Evolutionary conservation across 2,888 invertebrate species (phyloP).

Genomic region (Dicyrtoma fusca): DNA sequence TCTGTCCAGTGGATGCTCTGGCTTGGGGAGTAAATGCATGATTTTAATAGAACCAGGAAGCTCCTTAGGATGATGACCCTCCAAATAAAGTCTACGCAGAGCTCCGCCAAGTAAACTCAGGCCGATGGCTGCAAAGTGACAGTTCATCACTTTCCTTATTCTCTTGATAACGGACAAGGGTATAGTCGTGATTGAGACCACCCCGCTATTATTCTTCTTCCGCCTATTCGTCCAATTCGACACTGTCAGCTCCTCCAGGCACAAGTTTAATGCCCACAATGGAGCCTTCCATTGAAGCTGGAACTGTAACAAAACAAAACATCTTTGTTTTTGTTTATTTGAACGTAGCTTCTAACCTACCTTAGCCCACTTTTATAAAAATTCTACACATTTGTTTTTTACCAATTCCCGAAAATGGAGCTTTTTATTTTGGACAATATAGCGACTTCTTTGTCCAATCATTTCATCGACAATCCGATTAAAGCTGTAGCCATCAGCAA

Average conservation of each 20-base stretch:
- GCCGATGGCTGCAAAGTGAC: constrained; percentile 51
- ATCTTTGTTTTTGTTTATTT: too few species aligned
- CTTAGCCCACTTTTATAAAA: too few species aligned
- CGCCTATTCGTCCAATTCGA: constrained; percentile 38
- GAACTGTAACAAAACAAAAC: too few species aligned
- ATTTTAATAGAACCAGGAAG: constrained; percentile 22
- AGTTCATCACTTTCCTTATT: constrained; percentile 36
- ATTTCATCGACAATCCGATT: constrained; percentile 46
- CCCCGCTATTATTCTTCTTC: constrained; percentile 35
- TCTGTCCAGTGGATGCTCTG: constrained; percentile 25
- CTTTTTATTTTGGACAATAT: constrained; percentile 38
- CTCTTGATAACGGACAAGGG: constrained; percentile 36
- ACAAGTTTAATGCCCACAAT: constrained; percentile 7
- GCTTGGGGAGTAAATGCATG: constrained; percentile 35
- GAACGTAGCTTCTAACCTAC: too few species aligned
- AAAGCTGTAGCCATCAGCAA: constrained; percentile 50
- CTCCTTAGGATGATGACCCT: neutral
- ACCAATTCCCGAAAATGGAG: neutral
- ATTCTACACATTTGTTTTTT: too few species aligned
- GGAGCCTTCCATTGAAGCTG: constrained; percentile 14
- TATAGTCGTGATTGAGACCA: constrained; percentile 41
- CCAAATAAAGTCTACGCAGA: constrained; percentile 36
- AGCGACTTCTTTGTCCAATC: constrained; percentile 39
- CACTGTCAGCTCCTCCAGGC: constrained; percentile 14
- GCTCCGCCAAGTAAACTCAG: constrained; percentile 49